Conservation (phyloP, 2,797 vertebrate genomes). For the Parambassis ranga region DNA sequence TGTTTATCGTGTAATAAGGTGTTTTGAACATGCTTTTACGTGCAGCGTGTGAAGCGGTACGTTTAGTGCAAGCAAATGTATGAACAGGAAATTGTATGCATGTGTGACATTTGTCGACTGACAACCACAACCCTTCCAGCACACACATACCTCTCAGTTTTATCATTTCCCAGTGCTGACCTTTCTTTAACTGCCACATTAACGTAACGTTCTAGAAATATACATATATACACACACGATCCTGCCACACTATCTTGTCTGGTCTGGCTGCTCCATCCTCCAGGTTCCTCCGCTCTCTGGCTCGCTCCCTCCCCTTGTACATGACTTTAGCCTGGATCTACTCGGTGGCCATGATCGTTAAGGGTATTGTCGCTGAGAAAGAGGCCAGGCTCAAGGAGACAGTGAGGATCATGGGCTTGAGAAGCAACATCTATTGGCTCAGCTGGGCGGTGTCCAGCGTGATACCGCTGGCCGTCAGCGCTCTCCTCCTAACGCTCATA, state of each 20-base stretch:
- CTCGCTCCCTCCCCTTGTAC: conserved; percentile 90
- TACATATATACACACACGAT: too few relatives aligned
- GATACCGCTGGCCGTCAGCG: conserved; percentile 86
- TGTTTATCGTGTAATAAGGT: too few relatives aligned
- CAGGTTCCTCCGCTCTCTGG: conserved; percentile 91
- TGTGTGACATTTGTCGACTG: conserved; percentile 28
- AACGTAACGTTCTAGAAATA: too few relatives aligned
- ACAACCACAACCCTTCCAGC: not conserved
- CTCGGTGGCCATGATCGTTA: conserved; percentile 93
- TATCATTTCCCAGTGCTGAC: conserved; percentile 22
- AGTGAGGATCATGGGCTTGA: conserved; percentile 94
- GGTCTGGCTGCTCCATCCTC: conserved; percentile 18
- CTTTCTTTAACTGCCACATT: conserved; percentile 22
- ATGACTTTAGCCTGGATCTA: conserved; percentile 98
- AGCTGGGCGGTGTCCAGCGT: conserved; percentile 93
- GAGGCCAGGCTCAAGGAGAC: conserved; percentile 95
- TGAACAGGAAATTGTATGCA: not conserved
- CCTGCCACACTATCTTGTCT: conserved; percentile 25
- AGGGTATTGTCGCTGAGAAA: conserved; percentile 93
- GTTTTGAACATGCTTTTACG: too few relatives aligned
- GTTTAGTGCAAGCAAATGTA: not conserved
- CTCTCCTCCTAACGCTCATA: conserved; percentile 84
- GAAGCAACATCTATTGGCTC: conserved; percentile 89
- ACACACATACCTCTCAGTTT: conserved; percentile 8
- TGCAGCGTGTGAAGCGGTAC: not conserved